Conservation (phyloP, 2,113 vertebrate genomes). For the Proteles cristata region DNA sequence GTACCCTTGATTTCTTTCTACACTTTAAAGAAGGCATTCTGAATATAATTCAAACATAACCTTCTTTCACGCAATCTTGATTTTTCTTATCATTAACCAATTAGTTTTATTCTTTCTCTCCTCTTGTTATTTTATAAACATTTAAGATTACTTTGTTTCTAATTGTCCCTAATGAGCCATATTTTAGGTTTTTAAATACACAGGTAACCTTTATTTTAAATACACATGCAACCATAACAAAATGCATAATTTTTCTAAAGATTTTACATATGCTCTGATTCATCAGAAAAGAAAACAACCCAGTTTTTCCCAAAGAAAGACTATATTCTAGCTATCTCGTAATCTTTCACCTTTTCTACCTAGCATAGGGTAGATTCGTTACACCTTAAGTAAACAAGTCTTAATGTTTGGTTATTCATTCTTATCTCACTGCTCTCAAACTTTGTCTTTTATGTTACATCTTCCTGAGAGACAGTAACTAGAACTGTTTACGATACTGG, state of each 20-base stretch:
- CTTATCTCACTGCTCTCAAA: neutral
- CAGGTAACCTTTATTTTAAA: neutral
- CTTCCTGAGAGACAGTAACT: neutral
- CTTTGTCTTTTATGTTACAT: neutral
- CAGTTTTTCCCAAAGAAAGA: neutral
- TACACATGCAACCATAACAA: neutral
- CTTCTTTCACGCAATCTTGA: neutral
- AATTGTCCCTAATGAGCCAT: neutral
- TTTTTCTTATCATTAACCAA: conserved; percentile 4
- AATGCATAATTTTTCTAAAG: neutral
- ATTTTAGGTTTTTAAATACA: neutral
- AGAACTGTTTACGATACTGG: neutral
- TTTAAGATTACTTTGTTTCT: neutral
- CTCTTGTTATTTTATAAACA: neutral
- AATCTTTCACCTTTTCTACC: conserved; percentile 26
- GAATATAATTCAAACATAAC: conserved; percentile 26
- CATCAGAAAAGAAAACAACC: neutral
- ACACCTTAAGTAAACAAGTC: neutral
- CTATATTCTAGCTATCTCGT: neutral
- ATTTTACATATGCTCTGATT: neutral
- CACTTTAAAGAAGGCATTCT: neutral
- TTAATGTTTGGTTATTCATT: neutral
- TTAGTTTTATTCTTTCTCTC: neutral
- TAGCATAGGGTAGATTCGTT: neutral
- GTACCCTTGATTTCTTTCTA: neutral